These are phyloP conservation scores for Esox niger DNA, from an alignment of 2,113 vertebrate species.

Conservation along the genomic window DNA sequence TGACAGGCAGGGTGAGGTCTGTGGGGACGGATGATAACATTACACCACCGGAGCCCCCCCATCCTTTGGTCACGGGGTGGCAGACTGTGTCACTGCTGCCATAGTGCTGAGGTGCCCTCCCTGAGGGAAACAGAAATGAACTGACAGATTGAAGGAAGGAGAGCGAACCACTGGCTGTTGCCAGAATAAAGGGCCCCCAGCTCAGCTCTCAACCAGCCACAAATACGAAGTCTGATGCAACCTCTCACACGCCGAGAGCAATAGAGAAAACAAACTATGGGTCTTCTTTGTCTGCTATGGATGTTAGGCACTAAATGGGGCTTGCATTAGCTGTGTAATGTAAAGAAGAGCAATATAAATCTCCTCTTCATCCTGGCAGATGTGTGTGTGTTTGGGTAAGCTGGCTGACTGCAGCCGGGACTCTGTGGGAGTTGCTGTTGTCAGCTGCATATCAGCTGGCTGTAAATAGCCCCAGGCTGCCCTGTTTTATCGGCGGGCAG, in stretches of 20 bases:
- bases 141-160: constrained; percentile 7
- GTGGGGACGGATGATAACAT: constrained; percentile 27
- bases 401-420: constrained; percentile 48
- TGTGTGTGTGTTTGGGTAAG: constrained; percentile 20
- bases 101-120: constrained; percentile 23
- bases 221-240: background rate
- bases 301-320: too few relatives aligned
- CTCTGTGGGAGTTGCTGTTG: constrained; percentile 65
- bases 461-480: constrained; percentile 64
- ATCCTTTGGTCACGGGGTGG: constrained; percentile 16
- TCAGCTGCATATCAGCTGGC: constrained; percentile 64
- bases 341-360: background rate
- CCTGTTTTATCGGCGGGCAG: constrained; percentile 68
- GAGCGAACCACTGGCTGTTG: constrained; percentile 6
- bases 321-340: background rate
- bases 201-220: background rate
- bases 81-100: constrained; percentile 20
- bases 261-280: background rate
- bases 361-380: background rate
- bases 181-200: constrained; percentile 7
- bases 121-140: constrained; percentile 17
- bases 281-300: background rate
- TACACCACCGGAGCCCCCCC: constrained; percentile 22
- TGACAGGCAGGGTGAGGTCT: constrained; percentile 43
- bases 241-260: background rate